phyloP scores from a whole-genome alignment of 2,888 invertebrate genomes.

The Stenolophus ochropezus region DNA sequence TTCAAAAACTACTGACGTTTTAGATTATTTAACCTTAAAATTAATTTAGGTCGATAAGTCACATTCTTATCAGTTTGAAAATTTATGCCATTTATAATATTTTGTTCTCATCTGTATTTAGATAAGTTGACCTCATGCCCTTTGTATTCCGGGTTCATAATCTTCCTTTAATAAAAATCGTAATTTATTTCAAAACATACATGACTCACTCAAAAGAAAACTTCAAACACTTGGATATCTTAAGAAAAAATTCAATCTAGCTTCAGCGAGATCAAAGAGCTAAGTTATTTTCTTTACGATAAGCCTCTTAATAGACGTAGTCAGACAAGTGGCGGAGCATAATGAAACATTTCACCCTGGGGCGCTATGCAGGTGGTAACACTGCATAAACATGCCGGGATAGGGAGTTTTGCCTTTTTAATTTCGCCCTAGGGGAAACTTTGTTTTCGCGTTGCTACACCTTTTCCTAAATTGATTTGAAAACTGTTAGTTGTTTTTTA shows the following conservation, averaged over 20 bases:
- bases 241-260: background rate
- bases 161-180: background rate
- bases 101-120: background rate
- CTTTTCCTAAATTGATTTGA: too few relatives aligned
- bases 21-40: too few relatives aligned
- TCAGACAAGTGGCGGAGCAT: background rate
- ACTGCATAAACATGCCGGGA: background rate
- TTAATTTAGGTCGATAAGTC: too few relatives aligned
- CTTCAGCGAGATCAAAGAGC: background rate
- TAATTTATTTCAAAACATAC: background rate
- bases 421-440: background rate
- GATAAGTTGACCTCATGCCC: background rate
- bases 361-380: background rate
- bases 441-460: too few relatives aligned
- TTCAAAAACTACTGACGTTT: too few relatives aligned
- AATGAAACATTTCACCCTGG: background rate
- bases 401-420: background rate
- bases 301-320: background rate
- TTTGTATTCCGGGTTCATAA: background rate
- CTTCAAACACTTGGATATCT: background rate
- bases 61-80: too few relatives aligned
- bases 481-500: too few relatives aligned
- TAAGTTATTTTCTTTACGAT: background rate
- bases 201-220: background rate
- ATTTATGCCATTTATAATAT: background rate